These are phyloP conservation scores for Musca domestica DNA, from an alignment of 1,140 invertebrate genomes.

Conservation along the genomic window DNA sequence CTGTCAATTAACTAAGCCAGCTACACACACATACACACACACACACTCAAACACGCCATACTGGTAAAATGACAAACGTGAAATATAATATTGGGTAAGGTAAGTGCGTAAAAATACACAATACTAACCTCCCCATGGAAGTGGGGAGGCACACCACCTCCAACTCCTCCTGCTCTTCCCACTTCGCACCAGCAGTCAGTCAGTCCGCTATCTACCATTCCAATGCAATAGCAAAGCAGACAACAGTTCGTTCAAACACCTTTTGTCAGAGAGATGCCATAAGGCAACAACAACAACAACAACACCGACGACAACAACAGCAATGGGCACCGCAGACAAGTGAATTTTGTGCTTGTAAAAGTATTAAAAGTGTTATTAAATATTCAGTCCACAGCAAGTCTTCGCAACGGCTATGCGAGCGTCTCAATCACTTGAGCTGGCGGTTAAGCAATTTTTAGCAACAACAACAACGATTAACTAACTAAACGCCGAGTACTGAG, in stretches of 20 bases:
- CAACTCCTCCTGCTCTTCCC: no score
- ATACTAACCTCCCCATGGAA: background rate
- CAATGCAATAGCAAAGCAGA: background rate
- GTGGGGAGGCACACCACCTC: background rate
- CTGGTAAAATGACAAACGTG: background rate
- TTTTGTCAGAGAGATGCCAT: background rate
- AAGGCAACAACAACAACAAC: background rate
- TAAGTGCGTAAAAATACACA: slow-evolving; percentile 22
- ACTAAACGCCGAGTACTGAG: no score
- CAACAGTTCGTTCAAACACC: slow-evolving; percentile 6
- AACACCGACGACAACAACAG: slow-evolving; percentile 1
- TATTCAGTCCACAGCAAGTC: no score
- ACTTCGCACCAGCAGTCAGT: no score
- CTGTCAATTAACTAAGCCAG: no score
- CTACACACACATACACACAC: background rate
- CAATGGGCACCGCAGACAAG: background rate
- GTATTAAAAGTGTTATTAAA: no score
- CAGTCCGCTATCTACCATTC: no score
- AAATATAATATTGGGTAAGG: slow-evolving; percentile 15
- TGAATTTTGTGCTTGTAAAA: no score
- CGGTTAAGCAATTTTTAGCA: no score
- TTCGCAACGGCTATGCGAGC: no score
- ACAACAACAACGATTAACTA: no score
- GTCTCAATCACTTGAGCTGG: no score
- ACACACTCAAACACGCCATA: background rate